Evolutionary conservation across 2,888 invertebrate species (phyloP).

Genomic region (Melieria picta): DNA sequence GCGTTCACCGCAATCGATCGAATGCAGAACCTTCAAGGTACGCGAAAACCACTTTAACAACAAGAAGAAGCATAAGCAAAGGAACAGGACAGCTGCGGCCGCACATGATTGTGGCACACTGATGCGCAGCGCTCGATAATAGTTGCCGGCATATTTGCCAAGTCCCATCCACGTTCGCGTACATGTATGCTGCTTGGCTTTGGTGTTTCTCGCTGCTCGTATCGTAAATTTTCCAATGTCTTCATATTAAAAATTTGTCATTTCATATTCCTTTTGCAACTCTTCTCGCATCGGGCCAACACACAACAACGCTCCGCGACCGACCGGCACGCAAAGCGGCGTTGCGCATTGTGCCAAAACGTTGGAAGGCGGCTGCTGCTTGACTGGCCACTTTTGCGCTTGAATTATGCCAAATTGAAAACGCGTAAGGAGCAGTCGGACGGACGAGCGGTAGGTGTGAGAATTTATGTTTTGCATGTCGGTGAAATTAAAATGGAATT

Average conservation of each 20-base stretch:
- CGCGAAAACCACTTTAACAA: too few relatives aligned
- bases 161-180: background rate
- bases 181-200: background rate
- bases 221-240: constrained; percentile 54
- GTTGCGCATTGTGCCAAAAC: background rate
- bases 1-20: too few relatives aligned
- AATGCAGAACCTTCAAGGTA: too few relatives aligned
- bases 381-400: constrained; percentile 3
- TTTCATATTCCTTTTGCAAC: constrained; percentile 16
- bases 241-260: constrained; percentile 57
- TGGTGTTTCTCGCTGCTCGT: constrained; percentile 27
- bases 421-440: constrained; percentile 2
- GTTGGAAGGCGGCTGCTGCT: background rate
- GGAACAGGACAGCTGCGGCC: too few relatives aligned
- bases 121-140: constrained; percentile 62
- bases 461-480: constrained; percentile 46
- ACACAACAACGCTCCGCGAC: background rate
- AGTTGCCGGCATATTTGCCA: constrained; percentile 44
- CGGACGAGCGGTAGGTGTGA: constrained; percentile 35
- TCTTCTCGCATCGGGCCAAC: background rate
- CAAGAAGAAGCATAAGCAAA: too few relatives aligned
- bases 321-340: too few relatives aligned
- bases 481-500: constrained; percentile 45
- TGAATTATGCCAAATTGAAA: constrained; percentile 38
- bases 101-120: background rate